Conservation (phyloP, 2,113 vertebrate species). For the Carollia perspicillata region DNA sequence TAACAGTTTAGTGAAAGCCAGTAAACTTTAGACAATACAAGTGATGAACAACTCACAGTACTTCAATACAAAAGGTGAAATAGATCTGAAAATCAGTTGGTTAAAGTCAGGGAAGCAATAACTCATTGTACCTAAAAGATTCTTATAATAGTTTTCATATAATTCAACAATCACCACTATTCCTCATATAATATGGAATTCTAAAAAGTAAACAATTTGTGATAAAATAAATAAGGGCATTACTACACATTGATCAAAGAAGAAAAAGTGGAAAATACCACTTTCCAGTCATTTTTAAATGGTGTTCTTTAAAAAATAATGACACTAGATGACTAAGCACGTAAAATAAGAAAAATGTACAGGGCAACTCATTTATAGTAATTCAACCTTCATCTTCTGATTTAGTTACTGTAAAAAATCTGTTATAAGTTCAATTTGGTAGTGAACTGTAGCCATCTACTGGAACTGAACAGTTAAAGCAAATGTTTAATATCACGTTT, state of each 20-base stretch:
- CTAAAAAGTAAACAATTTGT: slow-evolving; percentile 62
- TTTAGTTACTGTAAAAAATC: slow-evolving; percentile 86
- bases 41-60: slow-evolving; percentile 39
- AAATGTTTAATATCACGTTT: slow-evolving; percentile 77
- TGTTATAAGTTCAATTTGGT: slow-evolving; percentile 81
- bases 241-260: slow-evolving; percentile 46
- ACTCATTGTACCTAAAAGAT: slow-evolving; percentile 47
- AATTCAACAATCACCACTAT: slow-evolving; percentile 15
- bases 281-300: slow-evolving; percentile 71
- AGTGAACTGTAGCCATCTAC: slow-evolving; percentile 91
- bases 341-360: slow-evolving; percentile 84
- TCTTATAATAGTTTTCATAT: slow-evolving; percentile 31
- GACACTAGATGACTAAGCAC: slow-evolving; percentile 81
- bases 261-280: slow-evolving; percentile 42
- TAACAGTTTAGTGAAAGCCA: slow-evolving; percentile 59
- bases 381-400: slow-evolving; percentile 85
- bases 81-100: slow-evolving; percentile 55
- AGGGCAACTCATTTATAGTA: slow-evolving; percentile 85
- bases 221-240: slow-evolving; percentile 25
- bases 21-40: slow-evolving; percentile 58
- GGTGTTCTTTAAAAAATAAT: slow-evolving; percentile 71
- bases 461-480: slow-evolving; percentile 85
- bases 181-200: slow-evolving; percentile 54
- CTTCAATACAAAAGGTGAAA: slow-evolving; percentile 68
- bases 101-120: slow-evolving; percentile 12